Conservation (phyloP, 2,888 invertebrate species). For the Lepetodrilus schrolli region DNA sequence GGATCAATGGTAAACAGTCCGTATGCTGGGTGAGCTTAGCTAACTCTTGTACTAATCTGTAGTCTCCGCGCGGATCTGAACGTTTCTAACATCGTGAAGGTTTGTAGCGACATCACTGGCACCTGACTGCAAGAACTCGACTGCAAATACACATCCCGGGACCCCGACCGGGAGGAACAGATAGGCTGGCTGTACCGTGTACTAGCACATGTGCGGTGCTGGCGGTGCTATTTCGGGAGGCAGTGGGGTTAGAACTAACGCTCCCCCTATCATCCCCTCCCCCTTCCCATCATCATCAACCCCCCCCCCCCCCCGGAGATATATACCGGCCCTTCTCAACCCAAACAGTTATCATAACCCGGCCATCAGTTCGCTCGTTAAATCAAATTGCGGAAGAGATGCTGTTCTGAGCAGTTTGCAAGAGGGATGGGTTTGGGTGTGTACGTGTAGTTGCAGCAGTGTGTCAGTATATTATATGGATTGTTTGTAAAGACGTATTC, state of each 20-base stretch:
- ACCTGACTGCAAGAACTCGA: too few species aligned
- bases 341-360: neutral
- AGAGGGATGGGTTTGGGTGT: neutral
- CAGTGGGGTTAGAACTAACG: neutral
- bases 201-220: slow-evolving; percentile 14
- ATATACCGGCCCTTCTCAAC: neutral
- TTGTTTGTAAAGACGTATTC: too few species aligned
- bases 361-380: neutral
- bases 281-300: neutral
- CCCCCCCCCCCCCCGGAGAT: neutral
- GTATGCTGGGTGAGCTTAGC: too few species aligned
- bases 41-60: too few species aligned
- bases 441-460: too few species aligned
- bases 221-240: slow-evolving; percentile 14
- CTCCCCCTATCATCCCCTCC: neutral
- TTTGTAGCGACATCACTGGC: too few species aligned
- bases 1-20: too few species aligned
- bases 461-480: too few species aligned
- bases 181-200: neutral
- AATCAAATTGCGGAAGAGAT: neutral
- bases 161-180: slow-evolving; percentile 6
- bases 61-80: too few species aligned
- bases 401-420: neutral
- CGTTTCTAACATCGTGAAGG: too few species aligned
- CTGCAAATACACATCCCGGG: neutral